Evolutionary conservation across 2,888 invertebrate genomes (phyloP).

Genomic region (Punctoribates punctum): DNA sequence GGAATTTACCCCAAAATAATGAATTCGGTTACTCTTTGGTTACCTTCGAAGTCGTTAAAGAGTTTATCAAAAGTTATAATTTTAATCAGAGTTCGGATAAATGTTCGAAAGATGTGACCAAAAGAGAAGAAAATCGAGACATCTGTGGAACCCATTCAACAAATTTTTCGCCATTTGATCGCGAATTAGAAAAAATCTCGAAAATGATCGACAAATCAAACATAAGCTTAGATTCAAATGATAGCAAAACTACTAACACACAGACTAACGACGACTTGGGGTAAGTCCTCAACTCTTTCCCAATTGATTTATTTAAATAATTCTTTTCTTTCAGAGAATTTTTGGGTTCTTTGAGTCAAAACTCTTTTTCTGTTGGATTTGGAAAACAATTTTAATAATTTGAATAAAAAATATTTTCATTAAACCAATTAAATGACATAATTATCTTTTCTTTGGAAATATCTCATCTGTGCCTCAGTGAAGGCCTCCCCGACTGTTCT

Average conservation of each 20-base stretch:
- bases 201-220: constrained; percentile 38
- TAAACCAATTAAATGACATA: neutral
- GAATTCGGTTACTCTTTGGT: constrained; percentile 42
- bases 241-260: neutral
- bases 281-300: neutral
- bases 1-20: constrained; percentile 40
- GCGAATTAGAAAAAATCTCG: constrained; percentile 41
- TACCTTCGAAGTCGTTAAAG: constrained; percentile 41
- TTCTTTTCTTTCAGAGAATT: constrained; percentile 25
- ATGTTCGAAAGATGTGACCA: neutral
- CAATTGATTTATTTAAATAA: neutral
- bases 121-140: neutral
- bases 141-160: neutral
- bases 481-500: constrained; percentile 73
- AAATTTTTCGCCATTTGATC: constrained; percentile 33
- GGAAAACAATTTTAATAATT: constrained; percentile 30
- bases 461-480: constrained; percentile 64
- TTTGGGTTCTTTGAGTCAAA: constrained; percentile 27
- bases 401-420: too few relatives aligned
- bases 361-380: constrained; percentile 9
- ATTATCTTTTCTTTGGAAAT: constrained; percentile 50
- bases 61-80: constrained; percentile 37
- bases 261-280: constrained; percentile 11
- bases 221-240: neutral
- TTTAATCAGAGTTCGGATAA: neutral